Evolutionary conservation across 2,797 vertebrate species (phyloP).

Genomic region (Staurois parvus): DNA sequence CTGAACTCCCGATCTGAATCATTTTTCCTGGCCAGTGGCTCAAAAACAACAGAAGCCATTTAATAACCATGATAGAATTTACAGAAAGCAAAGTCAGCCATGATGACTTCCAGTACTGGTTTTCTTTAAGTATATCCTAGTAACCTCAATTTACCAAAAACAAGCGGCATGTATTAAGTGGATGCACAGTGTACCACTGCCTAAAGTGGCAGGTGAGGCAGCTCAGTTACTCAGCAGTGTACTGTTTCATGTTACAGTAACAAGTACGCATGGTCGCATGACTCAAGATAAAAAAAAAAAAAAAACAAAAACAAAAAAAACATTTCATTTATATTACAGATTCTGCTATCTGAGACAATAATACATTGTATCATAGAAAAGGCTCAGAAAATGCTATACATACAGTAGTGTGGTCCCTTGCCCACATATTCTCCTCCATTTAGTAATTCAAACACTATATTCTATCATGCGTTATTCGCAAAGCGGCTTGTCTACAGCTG

Average conservation of each 20-base stretch:
- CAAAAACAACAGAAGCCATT: too few species aligned
- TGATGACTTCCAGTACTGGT: too few species aligned
- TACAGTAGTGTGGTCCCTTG: constrained; percentile 24
- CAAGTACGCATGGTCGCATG: constrained; percentile 4
- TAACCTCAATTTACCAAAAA: background rate
- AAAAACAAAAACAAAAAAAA: background rate
- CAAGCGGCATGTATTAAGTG: background rate
- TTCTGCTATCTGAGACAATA: background rate
- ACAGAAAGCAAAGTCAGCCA: too few species aligned
- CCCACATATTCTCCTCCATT: background rate
- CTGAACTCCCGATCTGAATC: too few species aligned
- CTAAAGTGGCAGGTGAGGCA: background rate
- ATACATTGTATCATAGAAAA: constrained; percentile 11
- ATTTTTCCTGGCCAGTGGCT: too few species aligned
- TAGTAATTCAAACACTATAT: constrained; percentile 19
- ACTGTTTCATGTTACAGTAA: constrained; percentile 3
- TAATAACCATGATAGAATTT: too few species aligned
- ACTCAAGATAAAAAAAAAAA: constrained; percentile 6
- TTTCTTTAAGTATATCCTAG: too few species aligned
- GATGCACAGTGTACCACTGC: constrained; percentile 33
- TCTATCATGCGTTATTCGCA: constrained; percentile 28
- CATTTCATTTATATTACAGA: background rate
- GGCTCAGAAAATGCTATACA: background rate
- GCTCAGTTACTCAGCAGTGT: constrained; percentile 2
- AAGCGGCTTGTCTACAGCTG: background rate